Base-by-base conservation (phyloP, 2,797 vertebrate species). In the Sarcophilus harrisii region DNA sequence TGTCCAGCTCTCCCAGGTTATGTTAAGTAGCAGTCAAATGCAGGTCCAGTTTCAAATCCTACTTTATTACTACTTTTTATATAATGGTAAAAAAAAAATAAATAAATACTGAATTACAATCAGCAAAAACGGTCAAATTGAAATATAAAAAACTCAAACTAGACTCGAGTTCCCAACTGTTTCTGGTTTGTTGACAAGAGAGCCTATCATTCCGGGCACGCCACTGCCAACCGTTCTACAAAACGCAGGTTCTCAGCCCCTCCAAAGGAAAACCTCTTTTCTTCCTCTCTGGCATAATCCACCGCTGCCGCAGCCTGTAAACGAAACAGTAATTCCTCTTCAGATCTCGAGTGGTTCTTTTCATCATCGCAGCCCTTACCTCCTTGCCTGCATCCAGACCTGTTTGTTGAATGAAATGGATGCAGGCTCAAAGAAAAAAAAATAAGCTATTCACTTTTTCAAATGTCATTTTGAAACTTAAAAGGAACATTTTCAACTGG, bases 401-500 rank as follows among this genome's bases (percentile, higher is more conserved):
- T n/a, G 49, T 45, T 87, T 92, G 92, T 12, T 6, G 2, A 0
- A 21, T 55, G 58, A 30, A 55, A 38, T 30, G 14, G 8, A 0
- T 0, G 29, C 24, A 49, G 32, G 38, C 29, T 30, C 57, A 55
- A 58, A 87, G 14, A 21, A n/a, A 38, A 38, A 38, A 24, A 73
- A 81, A 24, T 5, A 45, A 38, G 1, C 54, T 49, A 81, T 62
- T 62, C 49, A 2, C 8, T 93, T 91, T 81, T 94, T 60, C 0
- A 0, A 4, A 30, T 13, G 28, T 93, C 62, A 0, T 54, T 1
- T 3, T 8, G 89, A n/a, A 59, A n/a, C 0, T 1, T 32, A 24
- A 24, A 90, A 93, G 55, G 81, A 87, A 62, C 9, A 0, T 57
- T 11, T 0, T 14, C 1, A 29, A 62, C 92, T 28, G 32, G 49